Conservation (phyloP, 2,888 invertebrate species). For the Mesoligia furuncula region DNA sequence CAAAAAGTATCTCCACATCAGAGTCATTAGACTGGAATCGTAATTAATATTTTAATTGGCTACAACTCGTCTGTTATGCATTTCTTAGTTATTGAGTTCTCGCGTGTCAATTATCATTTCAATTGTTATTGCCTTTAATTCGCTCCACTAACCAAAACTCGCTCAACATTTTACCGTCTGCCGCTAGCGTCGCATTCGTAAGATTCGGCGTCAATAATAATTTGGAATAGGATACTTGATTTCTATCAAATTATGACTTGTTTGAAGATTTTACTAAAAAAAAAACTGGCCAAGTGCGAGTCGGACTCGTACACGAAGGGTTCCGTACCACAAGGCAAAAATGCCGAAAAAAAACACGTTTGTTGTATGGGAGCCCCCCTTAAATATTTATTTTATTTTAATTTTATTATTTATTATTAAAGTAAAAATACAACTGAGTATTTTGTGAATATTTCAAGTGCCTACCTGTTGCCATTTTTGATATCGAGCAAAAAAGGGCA, state of each 20-base stretch:
- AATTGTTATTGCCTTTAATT: neutral
- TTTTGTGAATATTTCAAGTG: too few species aligned
- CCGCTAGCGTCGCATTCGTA: neutral
- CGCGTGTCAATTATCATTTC: slow-evolving; percentile 11
- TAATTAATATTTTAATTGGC: neutral
- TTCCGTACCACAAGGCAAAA: too few species aligned
- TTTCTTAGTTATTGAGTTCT: neutral
- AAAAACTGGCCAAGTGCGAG: too few species aligned
- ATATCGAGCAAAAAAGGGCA: too few species aligned
- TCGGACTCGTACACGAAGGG: too few species aligned
- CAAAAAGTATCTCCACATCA: neutral
- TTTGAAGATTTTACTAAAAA: neutral
- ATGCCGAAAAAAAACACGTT: too few species aligned
- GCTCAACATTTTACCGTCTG: neutral
- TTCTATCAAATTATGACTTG: neutral
- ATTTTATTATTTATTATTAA: too few species aligned
- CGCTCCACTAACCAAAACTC: neutral
- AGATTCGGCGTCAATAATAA: neutral
- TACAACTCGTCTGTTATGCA: neutral
- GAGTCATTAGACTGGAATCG: neutral
- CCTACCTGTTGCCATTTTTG: too few species aligned
- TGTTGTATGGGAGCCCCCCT: too few species aligned
- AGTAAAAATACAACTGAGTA: too few species aligned
- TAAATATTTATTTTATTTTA: too few species aligned
- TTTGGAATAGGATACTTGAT: neutral